Base-by-base conservation (phyloP, 2,113 vertebrate species). In the Peromyscus polionotus region DNA sequence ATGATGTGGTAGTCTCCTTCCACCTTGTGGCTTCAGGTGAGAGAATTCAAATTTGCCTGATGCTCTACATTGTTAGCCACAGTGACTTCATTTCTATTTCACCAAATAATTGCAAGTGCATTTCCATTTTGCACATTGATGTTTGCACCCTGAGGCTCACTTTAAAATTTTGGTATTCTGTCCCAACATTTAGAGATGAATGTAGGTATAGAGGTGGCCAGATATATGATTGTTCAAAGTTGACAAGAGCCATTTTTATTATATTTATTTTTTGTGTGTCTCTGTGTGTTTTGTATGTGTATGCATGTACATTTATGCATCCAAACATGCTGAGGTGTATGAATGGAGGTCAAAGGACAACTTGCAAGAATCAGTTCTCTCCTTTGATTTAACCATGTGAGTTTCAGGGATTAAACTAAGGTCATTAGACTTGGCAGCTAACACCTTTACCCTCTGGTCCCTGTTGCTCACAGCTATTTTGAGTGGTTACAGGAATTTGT, bases 51-150 rank as follows among this genome's bases (percentile, higher is more conserved):
- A 57, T 85, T 26, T 83, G 13, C 54, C 20, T 59, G 33, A 26
- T 2, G 39, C 39, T 36, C 24, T 42, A 65, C 39, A 42, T 65
- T 42, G 14, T 42, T 42, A 65, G n/a, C 14, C 39, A 63, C 7
- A 42, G 42, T 26, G 39, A 65, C 8, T 63, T 65, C 24, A 45
- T 45, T 63, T 96, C 59, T 92, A 45, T 79, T 88, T 89, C 36
- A 88, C 12, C 86, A 84, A 85, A 93, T 91, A 85, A 97, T 91
- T 96, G 93, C 96, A 97, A 59, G 59, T 54, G 65, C 57, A 70
- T 93, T 88, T 93, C 92, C 84, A 57, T 85, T 95, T 61, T 97
- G 11, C n/a, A 93, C 95, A 93, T 19, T 63, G 54, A 63, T 75
- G 93, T 63, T 87, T 96, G 48, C 59, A 77, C 24, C 76, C 0